Percentiles rank a stretch among this genome's conserved stretches.
Conservation (phyloP, 2,797 vertebrate genomes). For the Pelochelys cantorii region DNA sequence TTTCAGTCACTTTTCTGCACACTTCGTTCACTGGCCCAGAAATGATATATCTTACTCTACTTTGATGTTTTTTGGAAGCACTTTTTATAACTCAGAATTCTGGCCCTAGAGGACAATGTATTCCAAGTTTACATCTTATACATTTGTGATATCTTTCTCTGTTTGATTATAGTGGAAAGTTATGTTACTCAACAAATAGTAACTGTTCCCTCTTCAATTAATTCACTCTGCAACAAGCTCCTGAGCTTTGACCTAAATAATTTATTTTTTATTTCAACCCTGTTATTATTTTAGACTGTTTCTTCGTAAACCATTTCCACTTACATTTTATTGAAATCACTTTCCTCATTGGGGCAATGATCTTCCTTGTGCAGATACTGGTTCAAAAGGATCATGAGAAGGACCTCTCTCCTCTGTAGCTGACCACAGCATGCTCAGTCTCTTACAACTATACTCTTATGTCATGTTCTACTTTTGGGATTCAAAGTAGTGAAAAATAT, state of each 20-base stretch:
- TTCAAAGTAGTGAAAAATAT: not conserved
- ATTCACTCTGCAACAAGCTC: not conserved
- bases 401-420: not conserved
- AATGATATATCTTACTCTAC: not conserved
- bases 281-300: not conserved
- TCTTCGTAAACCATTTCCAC: not conserved
- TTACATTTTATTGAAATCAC: not conserved
- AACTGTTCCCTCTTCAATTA: not conserved
- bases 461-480: not conserved
- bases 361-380: not conserved
- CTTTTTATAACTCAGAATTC: not conserved
- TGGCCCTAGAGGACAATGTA: not conserved
- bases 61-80: not conserved
- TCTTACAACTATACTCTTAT: not conserved
- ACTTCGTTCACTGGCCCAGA: not conserved
- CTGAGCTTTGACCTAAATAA: not conserved
- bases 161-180: not conserved
- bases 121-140: not conserved
- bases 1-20: not conserved
- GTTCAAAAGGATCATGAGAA: not conserved
- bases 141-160: fast-evolving
- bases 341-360: not conserved
- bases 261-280: not conserved
- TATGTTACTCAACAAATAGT: not conserved
- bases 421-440: not conserved